These are phyloP conservation scores for Willowsia nigromaculata DNA, from an alignment of 2,888 invertebrate genomes.

Conservation along the genomic window DNA sequence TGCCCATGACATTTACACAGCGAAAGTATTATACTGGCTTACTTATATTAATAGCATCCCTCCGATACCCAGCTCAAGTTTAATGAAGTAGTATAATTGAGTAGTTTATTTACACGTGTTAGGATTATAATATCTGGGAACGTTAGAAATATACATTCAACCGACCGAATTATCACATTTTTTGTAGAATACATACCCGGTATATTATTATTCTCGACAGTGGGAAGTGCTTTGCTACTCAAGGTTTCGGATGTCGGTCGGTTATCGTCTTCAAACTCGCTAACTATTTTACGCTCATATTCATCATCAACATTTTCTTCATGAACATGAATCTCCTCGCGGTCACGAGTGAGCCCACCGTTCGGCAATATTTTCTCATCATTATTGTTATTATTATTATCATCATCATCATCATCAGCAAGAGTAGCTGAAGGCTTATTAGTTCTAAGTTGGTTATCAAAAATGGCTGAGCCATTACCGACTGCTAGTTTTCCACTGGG, in stretches of 20 bases:
- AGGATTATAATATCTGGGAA: neutral
- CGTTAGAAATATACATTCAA: neutral
- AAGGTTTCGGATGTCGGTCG: conserved; percentile 36
- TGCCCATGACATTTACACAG: conserved; percentile 30
- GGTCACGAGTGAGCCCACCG: conserved; percentile 23
- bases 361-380: conserved; percentile 10
- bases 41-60: conserved; percentile 29
- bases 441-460: conserved; percentile 63
- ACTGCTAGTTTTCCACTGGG: conserved; percentile 69
- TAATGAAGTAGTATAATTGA: neutral
- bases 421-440: conserved; percentile 30
- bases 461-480: conserved; percentile 71
- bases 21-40: conserved; percentile 22
- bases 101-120: conserved; percentile 34
- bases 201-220: conserved; percentile 64
- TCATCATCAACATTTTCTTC: neutral
- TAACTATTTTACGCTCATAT: conserved; percentile 35
- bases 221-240: conserved; percentile 55
- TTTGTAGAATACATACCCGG: conserved; percentile 61
- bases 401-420: conserved; percentile 31
- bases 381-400: conserved; percentile 43
- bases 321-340: neutral
- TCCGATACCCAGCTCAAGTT: conserved; percentile 8
- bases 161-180: conserved; percentile 34
- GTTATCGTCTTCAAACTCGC: conserved; percentile 39